phyloP scores from a whole-genome alignment of 1,140 invertebrate genomes.

The Heliconius himera region DNA sequence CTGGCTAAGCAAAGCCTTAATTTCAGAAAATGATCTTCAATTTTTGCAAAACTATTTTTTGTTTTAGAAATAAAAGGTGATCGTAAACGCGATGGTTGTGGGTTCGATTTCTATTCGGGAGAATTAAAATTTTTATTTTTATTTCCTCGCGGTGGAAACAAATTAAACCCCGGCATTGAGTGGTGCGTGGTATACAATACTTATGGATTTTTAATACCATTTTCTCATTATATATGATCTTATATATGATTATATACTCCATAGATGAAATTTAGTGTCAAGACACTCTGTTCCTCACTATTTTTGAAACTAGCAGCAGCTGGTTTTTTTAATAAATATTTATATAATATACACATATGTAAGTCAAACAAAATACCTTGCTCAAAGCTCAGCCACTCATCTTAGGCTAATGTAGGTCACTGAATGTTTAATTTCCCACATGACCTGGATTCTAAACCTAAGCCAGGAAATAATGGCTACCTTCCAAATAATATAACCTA shows the following conservation, averaged over 20 bases:
- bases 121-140: too few species aligned
- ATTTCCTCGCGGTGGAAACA: too few species aligned
- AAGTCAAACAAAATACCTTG: background rate
- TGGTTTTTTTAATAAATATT: background rate
- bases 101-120: too few species aligned
- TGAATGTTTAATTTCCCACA: slow-evolving; percentile 14
- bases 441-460: slow-evolving; percentile 2
- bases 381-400: slow-evolving; percentile 8
- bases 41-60: too few species aligned
- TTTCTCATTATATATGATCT: too few species aligned
- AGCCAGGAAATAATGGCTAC: slow-evolving; percentile 7
- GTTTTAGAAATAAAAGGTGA: background rate
- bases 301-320: too few species aligned
- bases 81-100: background rate
- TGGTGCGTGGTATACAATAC: too few species aligned
- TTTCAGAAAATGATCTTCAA: too few species aligned
- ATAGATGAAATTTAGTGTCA: background rate
- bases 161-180: too few species aligned
- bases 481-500: background rate
- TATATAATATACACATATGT: background rate
- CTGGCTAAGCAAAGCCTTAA: too few species aligned
- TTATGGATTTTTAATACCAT: background rate
- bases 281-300: background rate
- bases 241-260: too few species aligned
- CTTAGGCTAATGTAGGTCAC: slow-evolving; percentile 6